Percentiles rank a stretch among this genome's conserved stretches.
These are phyloP conservation scores for Rhingia rostrata DNA, from an alignment of 2,888 invertebrate species.

Conservation along the genomic window DNA sequence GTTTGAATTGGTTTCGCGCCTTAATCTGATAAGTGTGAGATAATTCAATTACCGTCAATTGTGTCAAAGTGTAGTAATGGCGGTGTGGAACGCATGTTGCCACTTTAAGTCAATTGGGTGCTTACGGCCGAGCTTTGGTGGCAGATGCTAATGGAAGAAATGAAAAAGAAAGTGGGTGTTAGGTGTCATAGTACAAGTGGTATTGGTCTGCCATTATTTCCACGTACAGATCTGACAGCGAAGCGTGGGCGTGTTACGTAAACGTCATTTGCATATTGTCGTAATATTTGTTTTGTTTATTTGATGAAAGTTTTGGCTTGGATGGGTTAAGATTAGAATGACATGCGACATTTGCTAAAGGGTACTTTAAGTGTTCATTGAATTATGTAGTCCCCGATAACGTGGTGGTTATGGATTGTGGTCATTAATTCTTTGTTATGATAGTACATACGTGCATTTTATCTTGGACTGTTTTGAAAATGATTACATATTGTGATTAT, in stretches of 20 bases:
- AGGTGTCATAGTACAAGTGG: background rate
- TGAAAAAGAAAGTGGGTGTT: conserved; percentile 57
- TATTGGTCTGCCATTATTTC: background rate
- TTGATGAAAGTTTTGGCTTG: conserved; percentile 2
- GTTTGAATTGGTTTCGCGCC: conserved; percentile 53
- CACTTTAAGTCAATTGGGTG: conserved; percentile 57
- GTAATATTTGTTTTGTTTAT: background rate
- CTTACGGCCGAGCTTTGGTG: background rate
- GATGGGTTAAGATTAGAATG: background rate
- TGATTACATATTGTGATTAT: too few relatives aligned
- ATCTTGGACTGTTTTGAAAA: too few relatives aligned
- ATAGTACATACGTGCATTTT: too few relatives aligned
- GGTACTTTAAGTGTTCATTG: too few relatives aligned
- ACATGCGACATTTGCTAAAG: background rate
- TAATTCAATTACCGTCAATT: conserved; percentile 71
- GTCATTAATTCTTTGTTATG: too few relatives aligned
- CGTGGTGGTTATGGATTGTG: too few relatives aligned
- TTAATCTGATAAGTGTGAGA: conserved; percentile 64
- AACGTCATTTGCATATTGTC: conserved; percentile 11
- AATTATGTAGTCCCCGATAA: too few relatives aligned
- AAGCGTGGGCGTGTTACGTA: background rate
- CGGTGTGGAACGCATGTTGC: conserved; percentile 45
- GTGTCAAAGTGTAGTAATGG: background rate
- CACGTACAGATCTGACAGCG: background rate
- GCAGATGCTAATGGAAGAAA: conserved; percentile 16